Evolutionary conservation across 2,797 vertebrate genomes (phyloP), one percentile per base, ranked within the genome.

Genomic region (Smutsia temminckii): DNA sequence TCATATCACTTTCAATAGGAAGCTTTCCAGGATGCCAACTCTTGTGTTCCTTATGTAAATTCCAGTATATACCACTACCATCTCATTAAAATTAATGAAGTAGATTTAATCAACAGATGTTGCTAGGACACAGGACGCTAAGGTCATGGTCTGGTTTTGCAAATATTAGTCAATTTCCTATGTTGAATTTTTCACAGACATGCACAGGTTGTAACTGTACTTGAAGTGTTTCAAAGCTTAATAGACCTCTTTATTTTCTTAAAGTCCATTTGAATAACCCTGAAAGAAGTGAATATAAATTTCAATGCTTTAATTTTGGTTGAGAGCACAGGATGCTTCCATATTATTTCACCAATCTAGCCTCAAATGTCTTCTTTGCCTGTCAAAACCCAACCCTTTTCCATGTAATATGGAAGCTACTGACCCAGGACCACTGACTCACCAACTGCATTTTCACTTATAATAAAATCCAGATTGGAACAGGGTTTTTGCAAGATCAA

Each of bases 381-480:
- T 55, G 49, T 40, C 21, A 51, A 21, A 55, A 93, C 14, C 11
- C 42, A 37, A 42, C 32, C 1, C 53, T 64, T 69, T 85, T 25
- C 53, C 51, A 79, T 21, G 32, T 69, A 77, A 78, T 17, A 55
- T 40, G 71, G 61, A 21, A 87, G 71, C 77, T 85, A 63, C 2
- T 46, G 59, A 93, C 49, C 68, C 18, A 71, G 46, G 25, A 18
- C n/a, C 57, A 55, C 46, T 61, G 51, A 80, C 16, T 89, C 75
- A 89, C 90, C 91, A 95, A 61, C 55, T 61, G 95, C 40, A 79
- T 96, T 97, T 97, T 97, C 87, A 94, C 75, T 6, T 97, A 89
- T 97, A 98, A 98, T 96, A 85, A 97, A 98, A 97, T 97, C 89
- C 97, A 98, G 97, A 98, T 97, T 97, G 90, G 46, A 97, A 97